phyloP scores from a whole-genome alignment of 64 coral and sea anemone genomes.

The Dendronephthya gigantea region DNA sequence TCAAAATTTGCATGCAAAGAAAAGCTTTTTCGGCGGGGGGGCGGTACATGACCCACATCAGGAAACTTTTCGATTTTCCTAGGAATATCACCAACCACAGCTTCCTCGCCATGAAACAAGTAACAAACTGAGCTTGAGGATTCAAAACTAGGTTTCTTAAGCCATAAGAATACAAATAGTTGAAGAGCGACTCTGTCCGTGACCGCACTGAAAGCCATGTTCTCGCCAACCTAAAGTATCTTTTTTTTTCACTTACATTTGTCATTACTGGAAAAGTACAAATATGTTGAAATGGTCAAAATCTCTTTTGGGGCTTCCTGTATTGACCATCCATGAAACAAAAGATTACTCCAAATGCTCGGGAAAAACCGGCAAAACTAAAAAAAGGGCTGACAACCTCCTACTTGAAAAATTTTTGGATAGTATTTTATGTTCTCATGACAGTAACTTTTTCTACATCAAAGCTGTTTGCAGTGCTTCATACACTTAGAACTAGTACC shows the following conservation, averaged over 20 bases:
- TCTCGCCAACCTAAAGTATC: no score
- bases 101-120: no score
- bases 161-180: no score
- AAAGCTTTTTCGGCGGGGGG: neutral
- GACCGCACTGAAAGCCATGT: no score
- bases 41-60: neutral
- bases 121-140: no score
- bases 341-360: constrained; percentile 16
- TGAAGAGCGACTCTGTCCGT: no score
- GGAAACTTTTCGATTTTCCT: neutral
- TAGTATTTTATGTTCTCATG: constrained; percentile 34
- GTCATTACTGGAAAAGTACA: neutral
- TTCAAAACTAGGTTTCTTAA: no score
- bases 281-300: neutral
- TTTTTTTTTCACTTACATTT: neutral
- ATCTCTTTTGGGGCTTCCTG: neutral
- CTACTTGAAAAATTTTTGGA: constrained; percentile 51
- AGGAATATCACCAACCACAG: neutral
- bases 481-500: constrained; percentile 30
- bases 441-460: constrained; percentile 34
- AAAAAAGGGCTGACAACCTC: constrained; percentile 46
- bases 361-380: constrained; percentile 47
- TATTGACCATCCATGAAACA: neutral
- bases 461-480: constrained; percentile 49
- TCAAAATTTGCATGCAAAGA: neutral